A percentile compares a stretch with the other conserved stretches of the same genome.
Evolutionary conservation across 2,113 vertebrate species (phyloP).

Genomic region (Haemorhous mexicanus): DNA sequence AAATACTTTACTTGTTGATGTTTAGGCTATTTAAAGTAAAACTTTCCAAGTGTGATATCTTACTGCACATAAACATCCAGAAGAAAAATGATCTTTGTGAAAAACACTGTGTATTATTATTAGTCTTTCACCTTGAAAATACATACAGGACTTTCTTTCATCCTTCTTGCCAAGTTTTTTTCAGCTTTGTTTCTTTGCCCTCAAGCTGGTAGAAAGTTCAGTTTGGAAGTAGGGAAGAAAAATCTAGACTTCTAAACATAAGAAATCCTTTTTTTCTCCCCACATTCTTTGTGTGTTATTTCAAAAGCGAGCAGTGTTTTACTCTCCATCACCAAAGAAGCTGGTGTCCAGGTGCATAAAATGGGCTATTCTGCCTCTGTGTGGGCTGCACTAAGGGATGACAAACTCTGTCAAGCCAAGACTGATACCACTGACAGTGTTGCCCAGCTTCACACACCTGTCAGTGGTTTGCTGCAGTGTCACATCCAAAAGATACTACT

Average conservation of each 20-base stretch:
- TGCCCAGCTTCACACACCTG: background rate
- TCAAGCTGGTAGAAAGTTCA: background rate
- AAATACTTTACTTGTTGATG: background rate
- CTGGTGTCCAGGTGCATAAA: background rate
- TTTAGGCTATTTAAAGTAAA: background rate
- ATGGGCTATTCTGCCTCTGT: background rate
- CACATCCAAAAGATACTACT: background rate
- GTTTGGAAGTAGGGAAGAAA: background rate
- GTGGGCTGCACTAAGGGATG: background rate
- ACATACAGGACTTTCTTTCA: background rate
- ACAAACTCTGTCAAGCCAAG: background rate
- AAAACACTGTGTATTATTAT: background rate
- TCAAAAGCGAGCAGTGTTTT: background rate
- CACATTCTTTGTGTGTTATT: background rate
- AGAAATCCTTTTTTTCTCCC: background rate
- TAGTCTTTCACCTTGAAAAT: background rate
- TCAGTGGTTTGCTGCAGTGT: background rate
- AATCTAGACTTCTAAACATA: background rate
- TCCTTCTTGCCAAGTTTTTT: background rate
- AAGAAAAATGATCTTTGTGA: background rate
- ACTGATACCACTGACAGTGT: fast-evolving
- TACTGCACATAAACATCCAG: background rate
- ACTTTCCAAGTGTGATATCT: background rate
- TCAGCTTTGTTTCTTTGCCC: background rate
- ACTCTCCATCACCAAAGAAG: background rate